A percentile compares a stretch with the other conserved stretches of the same genome.
Conservation (phyloP, 2,888 invertebrate species). For the Sepioteuthis lessoniana region DNA sequence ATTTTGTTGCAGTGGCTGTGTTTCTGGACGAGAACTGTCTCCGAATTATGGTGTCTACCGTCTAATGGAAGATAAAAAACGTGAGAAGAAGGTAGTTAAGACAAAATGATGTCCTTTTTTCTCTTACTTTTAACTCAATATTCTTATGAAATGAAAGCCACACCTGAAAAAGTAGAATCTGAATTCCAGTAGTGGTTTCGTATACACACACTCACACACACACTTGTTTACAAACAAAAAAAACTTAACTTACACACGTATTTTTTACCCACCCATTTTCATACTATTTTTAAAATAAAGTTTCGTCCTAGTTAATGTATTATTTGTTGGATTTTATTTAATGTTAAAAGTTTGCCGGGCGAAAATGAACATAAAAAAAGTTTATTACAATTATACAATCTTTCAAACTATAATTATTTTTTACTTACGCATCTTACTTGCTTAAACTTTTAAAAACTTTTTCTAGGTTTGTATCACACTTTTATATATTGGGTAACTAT, state of each 20-base stretch:
- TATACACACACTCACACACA: neutral
- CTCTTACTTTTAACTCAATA: neutral
- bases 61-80: slow-evolving; percentile 41
- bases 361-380: too few relatives aligned
- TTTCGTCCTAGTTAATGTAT: too few relatives aligned
- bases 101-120: neutral
- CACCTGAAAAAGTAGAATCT: neutral
- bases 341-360: too few relatives aligned
- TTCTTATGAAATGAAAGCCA: neutral
- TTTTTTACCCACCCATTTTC: too few relatives aligned
- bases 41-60: slow-evolving; percentile 42
- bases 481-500: too few relatives aligned
- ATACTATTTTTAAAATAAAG: too few relatives aligned
- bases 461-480: too few relatives aligned
- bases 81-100: neutral
- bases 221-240: neutral
- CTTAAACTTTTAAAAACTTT: too few relatives aligned
- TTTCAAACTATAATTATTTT: too few relatives aligned
- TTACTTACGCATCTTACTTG: too few relatives aligned
- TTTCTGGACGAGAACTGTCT: neutral
- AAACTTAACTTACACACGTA: neutral
- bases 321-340: too few relatives aligned
- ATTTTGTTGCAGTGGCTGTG: slow-evolving; percentile 23
- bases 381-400: too few relatives aligned
- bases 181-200: neutral